Evolutionary conservation across 1,140 invertebrate genomes (phyloP), one percentile per base, ranked within the genome.

Genomic region (Phthorimaea operculella): DNA sequence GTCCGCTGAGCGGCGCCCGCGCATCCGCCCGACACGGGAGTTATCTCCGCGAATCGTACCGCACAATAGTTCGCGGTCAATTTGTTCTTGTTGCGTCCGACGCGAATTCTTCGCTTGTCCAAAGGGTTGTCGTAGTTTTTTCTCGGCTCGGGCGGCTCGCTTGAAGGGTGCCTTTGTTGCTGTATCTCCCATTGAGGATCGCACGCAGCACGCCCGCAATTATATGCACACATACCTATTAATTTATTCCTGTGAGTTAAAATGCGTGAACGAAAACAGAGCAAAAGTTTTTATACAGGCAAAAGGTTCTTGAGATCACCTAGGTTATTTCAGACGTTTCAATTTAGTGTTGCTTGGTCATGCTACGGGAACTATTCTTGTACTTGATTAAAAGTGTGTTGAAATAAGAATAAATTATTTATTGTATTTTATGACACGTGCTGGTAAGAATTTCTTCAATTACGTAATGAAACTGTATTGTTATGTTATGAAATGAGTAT

Each of bases 21-120:
- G 65, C 53, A 52, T 48, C 58, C 52, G 52, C 68, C 66, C 69
- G 64, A 70, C 72, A 76, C 74, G 68, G 79, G 74, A 81, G 78
- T 82, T 84, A 84, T 84, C 81, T 84, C 74, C 55, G 71, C 72
- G 72, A 81, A 82, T 82, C 81, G 77, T 76, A 76, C 75, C 72
- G 72, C 75, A 77, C 74, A 79, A 81, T 79, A 77, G 72, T 78
- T 78, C 67, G 68, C 74, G 70, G 69, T 83, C 75, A 83, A 82
- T 84, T 82, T 84, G 81, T 74, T 84, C 79, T 79, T 84, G 72
- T 84, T 84, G 79, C 78, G 74, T 72, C 79, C 74, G 73, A 69
- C 66, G 75, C 72, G 71, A 81, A 81, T 84, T 81, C 80, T 79
- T 82, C 63, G 76, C 75, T 76, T 71, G 73, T 80, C 76, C 67